These are phyloP conservation scores for Ctenicera cuprea DNA, from an alignment of 2,888 invertebrate species.

Conservation along the genomic window DNA sequence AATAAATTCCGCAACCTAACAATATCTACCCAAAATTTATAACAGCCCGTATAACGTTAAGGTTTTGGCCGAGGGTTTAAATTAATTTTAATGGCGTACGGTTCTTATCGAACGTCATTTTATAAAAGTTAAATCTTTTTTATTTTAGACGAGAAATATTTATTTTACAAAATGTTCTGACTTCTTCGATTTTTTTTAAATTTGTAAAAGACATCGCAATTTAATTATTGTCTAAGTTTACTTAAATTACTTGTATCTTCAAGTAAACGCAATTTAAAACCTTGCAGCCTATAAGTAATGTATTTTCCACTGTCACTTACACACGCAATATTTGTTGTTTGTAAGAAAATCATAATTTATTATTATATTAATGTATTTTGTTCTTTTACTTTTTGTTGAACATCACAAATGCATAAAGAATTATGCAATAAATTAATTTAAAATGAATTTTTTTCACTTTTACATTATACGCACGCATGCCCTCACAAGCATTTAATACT, in stretches of 20 bases:
- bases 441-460: not conserved
- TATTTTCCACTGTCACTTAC: not conserved
- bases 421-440: slow-evolving; percentile 8
- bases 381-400: not conserved
- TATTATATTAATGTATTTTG: not conserved
- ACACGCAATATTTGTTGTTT: not conserved
- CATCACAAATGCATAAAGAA: not conserved
- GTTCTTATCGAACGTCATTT: not conserved
- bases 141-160: not conserved
- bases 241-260: not conserved
- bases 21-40: slow-evolving; percentile 2
- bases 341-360: not conserved
- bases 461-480: not conserved
- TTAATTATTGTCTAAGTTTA: not conserved
- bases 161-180: too few species aligned
- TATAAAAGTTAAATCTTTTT: not conserved
- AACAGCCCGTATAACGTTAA: not conserved
- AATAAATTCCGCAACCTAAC: slow-evolving; percentile 3
- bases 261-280: not conserved
- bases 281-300: not conserved
- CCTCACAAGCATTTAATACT: not conserved
- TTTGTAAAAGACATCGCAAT: not conserved
- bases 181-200: too few species aligned
- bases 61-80: not conserved
- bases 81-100: not conserved